Base-by-base conservation (phyloP, 2,888 invertebrate genomes). In the Caprella mutica region DNA sequence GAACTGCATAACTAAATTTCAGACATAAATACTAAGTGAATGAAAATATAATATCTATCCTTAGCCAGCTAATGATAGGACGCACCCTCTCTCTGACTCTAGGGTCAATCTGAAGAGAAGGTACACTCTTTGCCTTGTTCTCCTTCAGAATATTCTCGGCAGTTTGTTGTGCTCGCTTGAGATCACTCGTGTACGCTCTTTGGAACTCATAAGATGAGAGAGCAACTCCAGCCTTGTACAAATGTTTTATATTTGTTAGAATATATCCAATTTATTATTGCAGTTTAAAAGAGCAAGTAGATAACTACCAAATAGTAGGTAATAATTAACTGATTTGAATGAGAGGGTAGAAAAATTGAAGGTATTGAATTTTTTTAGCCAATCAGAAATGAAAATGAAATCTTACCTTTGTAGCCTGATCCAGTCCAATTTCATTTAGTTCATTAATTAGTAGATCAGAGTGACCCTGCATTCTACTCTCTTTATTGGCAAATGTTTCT, bases 401-500 rank as follows among this genome's bases (percentile, higher is more conserved):
- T 12, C 35, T 35, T 35, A 35, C 35, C n/a, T 35, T n/a, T n/a
- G 9, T 9, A 9, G 42, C 6, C 17, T 42, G 42, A 9, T 17
- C 17, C n/a, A 21, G 9, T 42, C 42, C 42, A 9, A 42, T n/a
- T 42, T 42, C 23, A 42, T n/a, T n/a, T n/a, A n/a, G n/a, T n/a
- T 42, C 33, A 33, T 56, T 59, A 17, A 62, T 50, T 4, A 58
- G 62, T n/a, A 58, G 50, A 40, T 62, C 62, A 5, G 53, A 17
- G 21, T 58, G 58, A 21, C 62, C 62, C 33, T 62, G 62, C 4
- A 62, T 58, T 29, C 55, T 40, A 12, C 38, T 52, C 26, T 62
- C 58, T 53, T 46, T 52, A 29, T 62, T 62, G 24, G 58, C 62
- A n/a, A 50, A 29, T 17, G 62, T 62, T 39, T 62, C 62, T 2